Evolutionary conservation across 2,888 invertebrate genomes (phyloP).

Genomic region (Acanthosepion lycidas): DNA sequence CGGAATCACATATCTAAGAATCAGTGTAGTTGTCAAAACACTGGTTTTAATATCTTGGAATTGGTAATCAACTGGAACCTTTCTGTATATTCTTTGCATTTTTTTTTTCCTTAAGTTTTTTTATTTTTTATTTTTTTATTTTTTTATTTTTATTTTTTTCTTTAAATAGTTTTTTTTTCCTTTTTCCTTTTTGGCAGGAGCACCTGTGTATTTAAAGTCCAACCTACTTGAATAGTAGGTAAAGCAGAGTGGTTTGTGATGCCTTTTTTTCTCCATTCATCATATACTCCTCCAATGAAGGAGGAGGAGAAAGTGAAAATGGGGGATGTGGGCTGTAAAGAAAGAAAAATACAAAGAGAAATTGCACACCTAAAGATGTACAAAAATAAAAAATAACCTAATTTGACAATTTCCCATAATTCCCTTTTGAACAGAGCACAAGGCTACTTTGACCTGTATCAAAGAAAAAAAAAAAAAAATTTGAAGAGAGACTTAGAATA

Average conservation of each 20-base stretch:
- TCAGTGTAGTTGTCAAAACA: conserved; percentile 43
- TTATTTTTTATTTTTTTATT: background rate
- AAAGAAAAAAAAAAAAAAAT: background rate
- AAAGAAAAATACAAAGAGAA: background rate
- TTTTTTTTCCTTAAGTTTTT: background rate
- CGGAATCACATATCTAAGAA: conserved; percentile 46
- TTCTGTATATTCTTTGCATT: conserved; percentile 35
- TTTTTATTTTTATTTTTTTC: background rate
- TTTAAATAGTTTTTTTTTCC: background rate
- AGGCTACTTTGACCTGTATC: conserved; percentile 45
- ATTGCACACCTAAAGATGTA: conserved; percentile 44
- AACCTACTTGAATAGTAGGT: conserved; percentile 43
- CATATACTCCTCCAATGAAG: conserved; percentile 48
- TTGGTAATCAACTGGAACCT: conserved; percentile 36
- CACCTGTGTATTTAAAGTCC: conserved; percentile 45
- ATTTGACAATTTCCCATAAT: conserved; percentile 46
- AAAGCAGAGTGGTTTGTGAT: conserved; percentile 51
- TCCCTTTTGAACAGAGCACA: conserved; percentile 43
- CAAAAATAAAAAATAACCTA: conserved; percentile 47
- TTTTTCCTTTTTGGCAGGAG: conserved; percentile 38
- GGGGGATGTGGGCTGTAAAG: too few species aligned
- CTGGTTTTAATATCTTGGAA: conserved; percentile 41
- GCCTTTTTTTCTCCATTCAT: conserved; percentile 43
- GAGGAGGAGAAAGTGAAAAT: conserved; percentile 37
- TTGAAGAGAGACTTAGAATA: background rate